Evolutionary conservation across 2,797 vertebrate genomes (phyloP).

Genomic region (Rhynchotus rufescens): DNA sequence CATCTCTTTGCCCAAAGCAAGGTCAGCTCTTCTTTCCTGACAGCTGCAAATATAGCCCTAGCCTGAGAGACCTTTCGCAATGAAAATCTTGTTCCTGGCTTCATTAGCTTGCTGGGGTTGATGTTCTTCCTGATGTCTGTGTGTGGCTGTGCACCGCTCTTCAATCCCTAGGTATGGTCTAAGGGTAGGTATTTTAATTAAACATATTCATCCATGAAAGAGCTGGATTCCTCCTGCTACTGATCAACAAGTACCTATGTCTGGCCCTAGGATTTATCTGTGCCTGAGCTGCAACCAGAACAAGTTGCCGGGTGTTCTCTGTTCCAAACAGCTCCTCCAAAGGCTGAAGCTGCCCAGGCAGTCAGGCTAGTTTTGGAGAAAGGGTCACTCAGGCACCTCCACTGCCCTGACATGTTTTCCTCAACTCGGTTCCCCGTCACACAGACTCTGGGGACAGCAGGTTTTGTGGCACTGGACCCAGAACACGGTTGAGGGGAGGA

Average conservation of each 20-base stretch:
- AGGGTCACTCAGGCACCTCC: neutral
- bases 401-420: neutral
- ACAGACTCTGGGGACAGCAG: too few species aligned
- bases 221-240: neutral
- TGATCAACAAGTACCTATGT: neutral
- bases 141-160: neutral
- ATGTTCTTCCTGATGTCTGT: neutral
- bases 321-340: neutral
- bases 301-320: neutral
- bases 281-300: neutral
- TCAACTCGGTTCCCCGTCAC: neutral
- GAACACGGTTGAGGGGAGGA: neutral
- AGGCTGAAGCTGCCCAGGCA: neutral
- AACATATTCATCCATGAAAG: neutral
- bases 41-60: neutral
- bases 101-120: neutral
- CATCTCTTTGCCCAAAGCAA: conserved; percentile 14
- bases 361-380: neutral
- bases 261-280: neutral
- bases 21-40: neutral
- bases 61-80: neutral
- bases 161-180: neutral
- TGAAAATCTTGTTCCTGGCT: neutral
- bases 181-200: neutral
- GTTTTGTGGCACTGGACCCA: neutral